Percentiles rank a stretch among this genome's conserved stretches.
Conservation (phyloP, 2,113 vertebrate genomes). For the Barnardius zonarius region DNA sequence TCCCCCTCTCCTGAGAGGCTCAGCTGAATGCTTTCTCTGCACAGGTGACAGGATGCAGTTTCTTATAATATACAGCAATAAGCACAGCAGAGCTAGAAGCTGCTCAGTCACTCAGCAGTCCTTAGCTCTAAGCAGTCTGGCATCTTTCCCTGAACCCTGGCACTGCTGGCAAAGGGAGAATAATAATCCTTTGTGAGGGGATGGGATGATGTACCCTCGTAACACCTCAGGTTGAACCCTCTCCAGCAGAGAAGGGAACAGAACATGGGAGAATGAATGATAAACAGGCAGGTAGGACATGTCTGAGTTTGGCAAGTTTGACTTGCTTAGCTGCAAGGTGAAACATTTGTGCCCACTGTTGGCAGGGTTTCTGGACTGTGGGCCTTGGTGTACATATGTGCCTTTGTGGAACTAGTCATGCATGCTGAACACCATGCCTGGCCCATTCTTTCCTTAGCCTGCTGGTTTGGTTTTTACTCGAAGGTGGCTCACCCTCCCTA, state of each 20-base stretch:
- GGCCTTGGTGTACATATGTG: background rate
- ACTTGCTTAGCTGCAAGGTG: background rate
- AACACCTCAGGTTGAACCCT: background rate
- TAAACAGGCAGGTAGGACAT: background rate
- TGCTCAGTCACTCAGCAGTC: background rate
- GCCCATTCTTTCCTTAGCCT: background rate
- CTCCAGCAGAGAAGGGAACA: background rate
- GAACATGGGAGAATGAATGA: background rate
- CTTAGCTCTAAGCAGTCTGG: no score
- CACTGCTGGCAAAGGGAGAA: background rate
- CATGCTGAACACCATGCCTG: background rate
- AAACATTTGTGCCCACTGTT: background rate
- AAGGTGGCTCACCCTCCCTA: background rate
- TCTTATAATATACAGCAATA: background rate
- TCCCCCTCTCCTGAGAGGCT: background rate
- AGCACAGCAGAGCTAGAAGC: background rate
- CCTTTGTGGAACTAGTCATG: background rate
- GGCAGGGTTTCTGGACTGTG: background rate
- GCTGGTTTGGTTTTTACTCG: background rate
- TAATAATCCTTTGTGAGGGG: background rate
- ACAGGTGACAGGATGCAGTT: background rate
- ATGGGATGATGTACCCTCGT: background rate
- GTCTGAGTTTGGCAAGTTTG: background rate
- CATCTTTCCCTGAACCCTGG: background rate
- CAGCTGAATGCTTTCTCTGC: background rate